Conservation (phyloP, 1,140 invertebrate genomes). For the Steinernema khuongi region DNA sequence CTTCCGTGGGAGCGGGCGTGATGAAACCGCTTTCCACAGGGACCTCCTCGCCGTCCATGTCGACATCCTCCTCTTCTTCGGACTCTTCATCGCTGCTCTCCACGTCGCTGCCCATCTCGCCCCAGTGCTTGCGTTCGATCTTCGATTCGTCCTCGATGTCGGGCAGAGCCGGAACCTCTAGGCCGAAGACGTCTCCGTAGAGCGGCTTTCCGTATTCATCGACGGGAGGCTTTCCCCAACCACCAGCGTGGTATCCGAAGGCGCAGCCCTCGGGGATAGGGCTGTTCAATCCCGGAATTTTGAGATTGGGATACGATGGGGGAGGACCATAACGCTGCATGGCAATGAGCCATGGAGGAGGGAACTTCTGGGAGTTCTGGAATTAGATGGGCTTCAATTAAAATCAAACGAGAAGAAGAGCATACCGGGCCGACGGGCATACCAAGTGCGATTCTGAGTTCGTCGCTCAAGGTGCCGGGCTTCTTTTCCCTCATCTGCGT, state of each 20-base stretch:
- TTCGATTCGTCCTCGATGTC: slow-evolving; percentile 71
- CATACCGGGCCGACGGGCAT: slow-evolving; percentile 88
- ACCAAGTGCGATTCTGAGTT: slow-evolving; percentile 86
- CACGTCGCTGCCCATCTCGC: slow-evolving; percentile 74
- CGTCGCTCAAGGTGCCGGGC: slow-evolving; percentile 91
- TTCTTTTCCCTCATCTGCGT: slow-evolving; percentile 95
- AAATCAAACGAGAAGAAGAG: slow-evolving; percentile 2
- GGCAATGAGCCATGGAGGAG: slow-evolving; percentile 98
- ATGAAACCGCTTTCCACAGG: slow-evolving; percentile 59
- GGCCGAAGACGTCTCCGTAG: slow-evolving; percentile 96
- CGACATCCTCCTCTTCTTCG: slow-evolving; percentile 67
- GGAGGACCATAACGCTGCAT: slow-evolving; percentile 99
- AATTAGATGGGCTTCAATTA: slow-evolving; percentile 25
- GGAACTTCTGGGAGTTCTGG: slow-evolving; percentile 63
- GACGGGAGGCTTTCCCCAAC: slow-evolving; percentile 99
- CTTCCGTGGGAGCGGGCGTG: slow-evolving; percentile 47
- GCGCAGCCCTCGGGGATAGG: slow-evolving; percentile 91
- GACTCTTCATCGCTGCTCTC: slow-evolving; percentile 79
- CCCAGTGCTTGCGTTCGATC: slow-evolving; percentile 87
- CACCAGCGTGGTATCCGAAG: slow-evolving; percentile 97
- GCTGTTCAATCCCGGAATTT: slow-evolving; percentile 85
- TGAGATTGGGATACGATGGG: slow-evolving; percentile 95
- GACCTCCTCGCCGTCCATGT: slow-evolving; percentile 60
- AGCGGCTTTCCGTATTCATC: slow-evolving; percentile 94
- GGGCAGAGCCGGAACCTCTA: slow-evolving; percentile 39